Conservation (phyloP, 2,888 invertebrate species). For the Agrochola lychnidis region DNA sequence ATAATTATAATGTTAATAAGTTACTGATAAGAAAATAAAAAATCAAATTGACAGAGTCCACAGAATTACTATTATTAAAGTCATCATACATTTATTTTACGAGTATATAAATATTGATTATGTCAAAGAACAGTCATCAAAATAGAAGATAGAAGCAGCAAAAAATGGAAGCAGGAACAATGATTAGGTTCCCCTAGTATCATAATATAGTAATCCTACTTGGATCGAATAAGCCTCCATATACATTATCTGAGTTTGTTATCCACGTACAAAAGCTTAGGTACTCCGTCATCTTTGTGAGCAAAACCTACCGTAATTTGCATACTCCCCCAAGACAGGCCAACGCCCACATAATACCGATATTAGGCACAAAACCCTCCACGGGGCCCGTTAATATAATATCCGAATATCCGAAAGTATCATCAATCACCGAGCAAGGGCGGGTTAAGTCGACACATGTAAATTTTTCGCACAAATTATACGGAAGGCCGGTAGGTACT, state of each 20-base stretch:
- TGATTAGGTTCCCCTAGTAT: not conserved
- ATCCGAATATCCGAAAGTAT: constrained; percentile 82
- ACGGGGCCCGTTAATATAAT: constrained; percentile 78
- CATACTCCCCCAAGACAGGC: constrained; percentile 49
- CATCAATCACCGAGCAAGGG: constrained; percentile 87
- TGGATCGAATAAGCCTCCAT: not conserved
- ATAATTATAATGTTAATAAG: no score
- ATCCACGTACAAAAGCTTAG: not conserved
- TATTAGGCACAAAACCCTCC: constrained; percentile 58
- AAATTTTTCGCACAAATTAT: constrained; percentile 87
- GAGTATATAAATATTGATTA: no score
- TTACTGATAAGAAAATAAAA: no score
- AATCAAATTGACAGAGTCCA: no score
- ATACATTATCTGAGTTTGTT: constrained; percentile 5
- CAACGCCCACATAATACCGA: constrained; percentile 59
- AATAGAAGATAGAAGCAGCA: no score
- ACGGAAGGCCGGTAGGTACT: constrained; percentile 75
- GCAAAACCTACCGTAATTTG: constrained; percentile 21
- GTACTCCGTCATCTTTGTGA: constrained; percentile 30
- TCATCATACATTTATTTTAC: no score
- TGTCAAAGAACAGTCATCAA: no score
- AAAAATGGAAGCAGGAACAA: not conserved
- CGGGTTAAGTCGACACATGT: constrained; percentile 89
- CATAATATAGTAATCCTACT: not conserved
- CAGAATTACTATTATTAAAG: no score